Conservation (phyloP, 2,888 invertebrate genomes). For the Sisyra terminalis region DNA sequence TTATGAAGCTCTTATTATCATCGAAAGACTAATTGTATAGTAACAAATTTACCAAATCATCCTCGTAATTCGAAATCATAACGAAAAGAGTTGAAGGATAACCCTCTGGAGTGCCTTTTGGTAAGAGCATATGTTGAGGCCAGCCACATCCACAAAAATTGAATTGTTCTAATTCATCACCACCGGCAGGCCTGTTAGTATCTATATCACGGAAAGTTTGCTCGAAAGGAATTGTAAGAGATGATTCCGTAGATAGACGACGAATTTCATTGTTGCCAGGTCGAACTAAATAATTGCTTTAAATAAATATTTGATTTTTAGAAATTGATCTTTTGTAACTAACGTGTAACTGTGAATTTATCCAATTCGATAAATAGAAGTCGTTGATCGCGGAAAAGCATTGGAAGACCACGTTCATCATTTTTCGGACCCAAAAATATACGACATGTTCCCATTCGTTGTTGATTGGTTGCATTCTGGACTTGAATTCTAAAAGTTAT, state of each 20-base stretch:
- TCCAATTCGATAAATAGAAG: conserved; percentile 54
- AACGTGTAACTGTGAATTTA: conserved; percentile 46
- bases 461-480: conserved; percentile 33
- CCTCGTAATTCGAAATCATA: conserved; percentile 57
- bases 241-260: conserved; percentile 50
- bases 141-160: conserved; percentile 82
- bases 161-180: conserved; percentile 35
- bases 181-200: conserved; percentile 37
- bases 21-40: neutral
- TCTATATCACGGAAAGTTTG: conserved; percentile 61
- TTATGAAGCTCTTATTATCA: neutral
- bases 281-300: conserved; percentile 30
- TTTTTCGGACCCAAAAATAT: conserved; percentile 51
- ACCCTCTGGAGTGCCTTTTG: conserved; percentile 51
- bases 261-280: conserved; percentile 49
- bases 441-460: conserved; percentile 43
- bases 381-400: conserved; percentile 45
- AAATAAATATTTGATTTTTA: neutral
- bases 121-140: conserved; percentile 68
- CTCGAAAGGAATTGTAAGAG: conserved; percentile 71
- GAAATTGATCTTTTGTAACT: conserved; percentile 22
- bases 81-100: conserved; percentile 52
- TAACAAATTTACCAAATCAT: conserved; percentile 37
- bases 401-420: conserved; percentile 46
- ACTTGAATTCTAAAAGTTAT: conserved; percentile 30